phyloP scores from a whole-genome alignment of 2,888 invertebrate genomes.

The Ariolimax columbianus region DNA sequence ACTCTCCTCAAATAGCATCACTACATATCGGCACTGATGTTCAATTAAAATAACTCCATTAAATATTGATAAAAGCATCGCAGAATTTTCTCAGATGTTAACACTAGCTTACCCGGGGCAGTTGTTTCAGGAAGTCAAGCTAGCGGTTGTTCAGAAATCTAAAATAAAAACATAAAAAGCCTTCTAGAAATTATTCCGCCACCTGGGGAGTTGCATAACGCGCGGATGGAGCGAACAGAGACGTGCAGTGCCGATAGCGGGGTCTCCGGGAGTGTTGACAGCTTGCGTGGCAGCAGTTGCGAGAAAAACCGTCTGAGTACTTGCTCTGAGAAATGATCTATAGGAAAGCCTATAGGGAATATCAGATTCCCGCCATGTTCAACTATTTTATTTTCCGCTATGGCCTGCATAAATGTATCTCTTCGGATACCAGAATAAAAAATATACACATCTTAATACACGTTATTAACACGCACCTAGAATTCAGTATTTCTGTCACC shows the following conservation, averaged over 20 bases:
- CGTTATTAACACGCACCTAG: no score
- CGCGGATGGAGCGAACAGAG: slow-evolving; percentile 7
- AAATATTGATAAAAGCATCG: neutral
- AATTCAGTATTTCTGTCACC: no score
- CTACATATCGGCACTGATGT: no score
- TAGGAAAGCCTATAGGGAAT: neutral
- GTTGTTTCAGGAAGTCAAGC: slow-evolving; percentile 21
- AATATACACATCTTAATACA: no score
- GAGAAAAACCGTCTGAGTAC: neutral
- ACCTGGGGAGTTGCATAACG: slow-evolving; percentile 8
- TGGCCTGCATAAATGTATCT: no score
- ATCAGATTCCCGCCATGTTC: neutral
- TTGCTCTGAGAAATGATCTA: neutral
- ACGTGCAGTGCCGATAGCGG: slow-evolving; percentile 26
- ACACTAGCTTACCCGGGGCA: neutral
- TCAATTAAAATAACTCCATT: neutral
- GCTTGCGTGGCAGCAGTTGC: slow-evolving; percentile 7
- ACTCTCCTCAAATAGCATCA: no score
- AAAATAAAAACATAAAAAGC: neutral
- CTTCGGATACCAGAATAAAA: no score
- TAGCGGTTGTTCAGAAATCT: slow-evolving; percentile 11
- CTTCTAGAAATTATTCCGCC: slow-evolving; percentile 15
- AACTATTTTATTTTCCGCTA: neutral
- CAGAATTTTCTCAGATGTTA: neutral
- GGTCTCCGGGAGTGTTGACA: slow-evolving; percentile 17